These are phyloP conservation scores for Caenorhabditis angaria DNA, from an alignment of 2,888 invertebrate species.

Conservation along the genomic window DNA sequence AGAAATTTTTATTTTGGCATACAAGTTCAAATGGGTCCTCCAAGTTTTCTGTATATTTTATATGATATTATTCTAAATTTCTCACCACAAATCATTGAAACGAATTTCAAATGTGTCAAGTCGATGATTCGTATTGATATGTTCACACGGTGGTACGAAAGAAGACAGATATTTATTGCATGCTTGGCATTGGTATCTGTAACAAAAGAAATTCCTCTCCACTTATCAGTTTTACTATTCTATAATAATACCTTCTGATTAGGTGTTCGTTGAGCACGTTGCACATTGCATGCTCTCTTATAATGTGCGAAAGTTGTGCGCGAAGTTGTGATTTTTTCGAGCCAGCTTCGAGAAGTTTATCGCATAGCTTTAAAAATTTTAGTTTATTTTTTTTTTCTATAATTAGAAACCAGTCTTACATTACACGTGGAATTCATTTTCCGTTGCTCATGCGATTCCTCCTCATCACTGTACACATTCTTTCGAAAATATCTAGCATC, in stretches of 20 bases:
- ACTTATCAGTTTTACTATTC: not conserved
- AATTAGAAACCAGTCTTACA: too few relatives aligned
- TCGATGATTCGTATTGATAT: conserved; percentile 20
- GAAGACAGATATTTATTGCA: conserved; percentile 16
- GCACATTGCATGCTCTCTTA: conserved; percentile 9
- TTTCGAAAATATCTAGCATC: too few relatives aligned
- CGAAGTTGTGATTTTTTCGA: conserved; percentile 12
- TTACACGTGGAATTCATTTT: not conserved
- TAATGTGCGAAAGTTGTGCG: conserved; percentile 18
- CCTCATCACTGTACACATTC: too few relatives aligned
- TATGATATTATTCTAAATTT: too few relatives aligned
- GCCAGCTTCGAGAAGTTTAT: not conserved
- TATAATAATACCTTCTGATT: not conserved
- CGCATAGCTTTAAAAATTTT: not conserved
- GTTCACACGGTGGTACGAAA: conserved; percentile 31
- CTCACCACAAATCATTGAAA: conserved; percentile 29
- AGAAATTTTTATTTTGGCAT: too few relatives aligned
- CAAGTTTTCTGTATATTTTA: not conserved
- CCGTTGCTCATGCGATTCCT: too few relatives aligned
- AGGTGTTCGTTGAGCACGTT: not conserved
- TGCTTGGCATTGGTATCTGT: conserved; percentile 20
- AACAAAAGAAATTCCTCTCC: not conserved
- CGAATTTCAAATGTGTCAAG: not conserved
- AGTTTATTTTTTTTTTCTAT: not conserved
- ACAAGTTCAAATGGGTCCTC: too few relatives aligned